phyloP scores from a whole-genome alignment of 2,888 invertebrate species.

The Acleris laterana region DNA sequence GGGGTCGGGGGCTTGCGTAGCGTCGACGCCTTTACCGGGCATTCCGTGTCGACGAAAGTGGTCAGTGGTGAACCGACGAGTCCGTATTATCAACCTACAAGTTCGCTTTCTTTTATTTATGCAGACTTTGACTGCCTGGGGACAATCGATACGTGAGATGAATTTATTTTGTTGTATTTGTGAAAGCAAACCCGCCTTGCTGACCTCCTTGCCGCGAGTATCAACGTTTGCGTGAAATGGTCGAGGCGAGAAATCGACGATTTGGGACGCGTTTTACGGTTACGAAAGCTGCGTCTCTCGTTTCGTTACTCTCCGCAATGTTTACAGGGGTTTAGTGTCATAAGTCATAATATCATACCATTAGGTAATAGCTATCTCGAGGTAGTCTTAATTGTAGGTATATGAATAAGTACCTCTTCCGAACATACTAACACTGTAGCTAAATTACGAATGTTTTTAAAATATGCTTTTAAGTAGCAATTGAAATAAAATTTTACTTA shows the following conservation, averaged over 20 bases:
- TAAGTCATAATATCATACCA: conserved; percentile 17
- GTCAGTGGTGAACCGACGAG: conserved; percentile 56
- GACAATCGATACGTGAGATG: conserved; percentile 84
- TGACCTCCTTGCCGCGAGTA: conserved; percentile 78
- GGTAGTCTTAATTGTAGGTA: conserved; percentile 2
- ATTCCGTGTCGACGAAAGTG: conserved; percentile 62
- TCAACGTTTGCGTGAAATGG: conserved; percentile 77
- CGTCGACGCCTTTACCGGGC: conserved; percentile 22
- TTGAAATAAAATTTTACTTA: too few species aligned
- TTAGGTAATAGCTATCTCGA: conserved; percentile 21
- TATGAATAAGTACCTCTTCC: too few species aligned
- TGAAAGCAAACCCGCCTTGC: conserved; percentile 80
- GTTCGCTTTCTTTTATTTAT: conserved; percentile 83
- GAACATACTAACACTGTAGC: too few species aligned
- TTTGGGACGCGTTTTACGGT: conserved; percentile 71
- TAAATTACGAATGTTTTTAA: too few species aligned
- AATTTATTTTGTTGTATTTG: conserved; percentile 84
- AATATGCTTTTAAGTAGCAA: too few species aligned
- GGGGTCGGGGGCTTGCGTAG: not conserved
- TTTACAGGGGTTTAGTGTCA: conserved; percentile 43
- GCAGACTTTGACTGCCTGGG: conserved; percentile 75
- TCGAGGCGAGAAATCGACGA: conserved; percentile 72
- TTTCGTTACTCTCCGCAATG: conserved; percentile 37
- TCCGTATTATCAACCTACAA: conserved; percentile 60
- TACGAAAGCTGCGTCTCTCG: conserved; percentile 55